Conservation (phyloP, 2,797 vertebrate genomes). For the Sebastes matsubarae region DNA sequence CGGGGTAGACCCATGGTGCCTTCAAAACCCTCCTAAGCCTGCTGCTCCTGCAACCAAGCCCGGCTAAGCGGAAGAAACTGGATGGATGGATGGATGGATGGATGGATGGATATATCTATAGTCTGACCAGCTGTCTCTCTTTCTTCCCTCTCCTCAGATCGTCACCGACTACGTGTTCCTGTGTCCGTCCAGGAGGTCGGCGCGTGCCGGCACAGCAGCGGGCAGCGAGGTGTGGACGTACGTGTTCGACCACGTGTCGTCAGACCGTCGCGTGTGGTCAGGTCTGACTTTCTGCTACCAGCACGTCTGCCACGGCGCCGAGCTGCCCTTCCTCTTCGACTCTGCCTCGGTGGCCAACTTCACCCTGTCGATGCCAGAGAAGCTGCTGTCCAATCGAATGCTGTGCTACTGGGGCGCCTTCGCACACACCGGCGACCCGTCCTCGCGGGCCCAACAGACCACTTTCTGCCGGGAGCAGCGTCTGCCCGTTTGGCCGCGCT, state of each 20-base stretch:
- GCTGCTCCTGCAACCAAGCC: too few species aligned
- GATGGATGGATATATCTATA: neutral
- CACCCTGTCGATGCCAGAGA: conserved; percentile 70
- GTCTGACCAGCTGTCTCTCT: neutral
- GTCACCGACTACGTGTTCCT: conserved; percentile 84
- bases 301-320: conserved; percentile 81
- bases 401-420: conserved; percentile 84
- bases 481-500: conserved; percentile 74
- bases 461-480: conserved; percentile 76
- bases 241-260: conserved; percentile 80
- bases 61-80: too few species aligned
- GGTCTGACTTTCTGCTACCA: conserved; percentile 77
- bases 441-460: conserved; percentile 61
- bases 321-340: conserved; percentile 83
- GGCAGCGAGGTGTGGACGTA: conserved; percentile 79
- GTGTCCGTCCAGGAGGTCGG: conserved; percentile 78
- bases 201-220: conserved; percentile 37
- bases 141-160: conserved; percentile 65
- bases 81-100: too few species aligned
- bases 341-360: conserved; percentile 79
- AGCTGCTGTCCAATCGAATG: conserved; percentile 79
- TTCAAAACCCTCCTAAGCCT: too few species aligned
- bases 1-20: too few species aligned
- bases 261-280: conserved; percentile 77
- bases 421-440: conserved; percentile 76